A percentile compares a stretch with the other conserved stretches of the same genome.
phyloP scores from a whole-genome alignment of 2,797 vertebrate species.

The Muraenolepis orangiensis region DNA sequence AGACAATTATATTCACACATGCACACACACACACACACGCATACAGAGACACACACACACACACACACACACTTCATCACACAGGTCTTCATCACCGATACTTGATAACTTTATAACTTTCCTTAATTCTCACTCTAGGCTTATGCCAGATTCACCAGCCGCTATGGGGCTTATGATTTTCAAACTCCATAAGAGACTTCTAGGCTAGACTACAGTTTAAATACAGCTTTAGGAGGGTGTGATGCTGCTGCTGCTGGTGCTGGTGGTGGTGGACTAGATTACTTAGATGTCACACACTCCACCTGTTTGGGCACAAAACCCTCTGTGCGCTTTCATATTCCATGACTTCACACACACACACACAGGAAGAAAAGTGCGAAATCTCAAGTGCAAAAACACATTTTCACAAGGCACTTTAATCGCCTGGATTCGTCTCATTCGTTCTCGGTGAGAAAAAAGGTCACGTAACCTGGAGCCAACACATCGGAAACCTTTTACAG shows the following conservation, averaged over 20 bases:
- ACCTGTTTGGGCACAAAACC: background rate
- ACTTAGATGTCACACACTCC: background rate
- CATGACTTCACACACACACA: constrained; percentile 12
- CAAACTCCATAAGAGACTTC: constrained; percentile 31
- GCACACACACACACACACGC: constrained; percentile 21
- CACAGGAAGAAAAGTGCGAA: constrained; percentile 25
- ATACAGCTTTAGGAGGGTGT: constrained; percentile 12
- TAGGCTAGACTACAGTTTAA: constrained; percentile 19
- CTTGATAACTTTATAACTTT: constrained; percentile 48
- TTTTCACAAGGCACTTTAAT: constrained; percentile 45
- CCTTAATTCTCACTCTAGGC: constrained; percentile 58
- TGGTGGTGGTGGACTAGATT: background rate
- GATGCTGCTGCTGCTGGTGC: constrained; percentile 6
- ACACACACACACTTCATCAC: constrained; percentile 8
- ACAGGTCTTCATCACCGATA: constrained; percentile 45
- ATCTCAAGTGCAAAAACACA: constrained; percentile 18
- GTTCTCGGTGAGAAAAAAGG: constrained; percentile 37
- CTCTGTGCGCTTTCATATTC: constrained; percentile 24
- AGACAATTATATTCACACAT: constrained; percentile 39
- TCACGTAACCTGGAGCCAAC: constrained; percentile 21
- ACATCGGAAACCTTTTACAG: constrained; percentile 46
- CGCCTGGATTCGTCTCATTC: constrained; percentile 37
- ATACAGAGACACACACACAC: constrained; percentile 4
- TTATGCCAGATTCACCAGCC: constrained; percentile 30
- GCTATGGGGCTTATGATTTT: constrained; percentile 34